phyloP scores from a whole-genome alignment of 2,113 vertebrate species.

The Accipiter virgatus region DNA sequence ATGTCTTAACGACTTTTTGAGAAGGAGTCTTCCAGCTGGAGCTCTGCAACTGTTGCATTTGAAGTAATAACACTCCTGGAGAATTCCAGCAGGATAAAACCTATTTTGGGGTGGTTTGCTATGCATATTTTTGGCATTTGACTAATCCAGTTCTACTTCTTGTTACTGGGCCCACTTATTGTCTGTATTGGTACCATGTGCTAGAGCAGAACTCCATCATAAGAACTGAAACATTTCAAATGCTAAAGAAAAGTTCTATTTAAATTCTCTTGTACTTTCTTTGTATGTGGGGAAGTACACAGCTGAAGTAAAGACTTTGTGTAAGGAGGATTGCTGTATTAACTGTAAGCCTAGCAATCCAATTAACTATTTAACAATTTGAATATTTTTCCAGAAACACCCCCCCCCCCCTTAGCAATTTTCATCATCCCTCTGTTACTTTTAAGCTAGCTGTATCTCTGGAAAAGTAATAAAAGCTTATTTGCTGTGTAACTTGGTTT shows the following conservation, averaged over 20 bases:
- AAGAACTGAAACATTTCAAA: slow-evolving; percentile 26
- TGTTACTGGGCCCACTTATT: background rate
- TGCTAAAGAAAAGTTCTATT: slow-evolving; percentile 48
- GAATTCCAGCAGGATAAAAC: slow-evolving; percentile 52
- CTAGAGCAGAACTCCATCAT: background rate
- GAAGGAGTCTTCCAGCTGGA: slow-evolving; percentile 66
- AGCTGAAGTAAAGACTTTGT: background rate
- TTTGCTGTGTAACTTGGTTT: slow-evolving; percentile 79
- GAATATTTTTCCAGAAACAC: background rate
- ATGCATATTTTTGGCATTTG: slow-evolving; percentile 50
- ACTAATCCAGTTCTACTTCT: slow-evolving; percentile 50
- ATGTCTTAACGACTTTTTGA: slow-evolving; percentile 63
- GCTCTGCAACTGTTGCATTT: slow-evolving; percentile 63
- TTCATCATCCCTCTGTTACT: slow-evolving; percentile 65
- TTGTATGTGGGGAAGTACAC: background rate
- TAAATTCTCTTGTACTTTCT: slow-evolving; percentile 13
- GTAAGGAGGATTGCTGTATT: background rate
- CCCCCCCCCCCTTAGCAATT: background rate
- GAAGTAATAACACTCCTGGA: slow-evolving; percentile 48
- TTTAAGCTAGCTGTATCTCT: slow-evolving; percentile 72
- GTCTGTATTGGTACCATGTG: background rate
- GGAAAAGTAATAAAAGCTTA: slow-evolving; percentile 82
- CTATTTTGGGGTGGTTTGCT: slow-evolving; percentile 45
- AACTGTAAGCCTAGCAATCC: background rate
- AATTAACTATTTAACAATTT: background rate